Percentiles rank a stretch among this genome's conserved stretches.
phyloP scores from a whole-genome alignment of 30 jellyfish, hydroid and myxozoan species.

The Catostylus mosaicus region DNA sequence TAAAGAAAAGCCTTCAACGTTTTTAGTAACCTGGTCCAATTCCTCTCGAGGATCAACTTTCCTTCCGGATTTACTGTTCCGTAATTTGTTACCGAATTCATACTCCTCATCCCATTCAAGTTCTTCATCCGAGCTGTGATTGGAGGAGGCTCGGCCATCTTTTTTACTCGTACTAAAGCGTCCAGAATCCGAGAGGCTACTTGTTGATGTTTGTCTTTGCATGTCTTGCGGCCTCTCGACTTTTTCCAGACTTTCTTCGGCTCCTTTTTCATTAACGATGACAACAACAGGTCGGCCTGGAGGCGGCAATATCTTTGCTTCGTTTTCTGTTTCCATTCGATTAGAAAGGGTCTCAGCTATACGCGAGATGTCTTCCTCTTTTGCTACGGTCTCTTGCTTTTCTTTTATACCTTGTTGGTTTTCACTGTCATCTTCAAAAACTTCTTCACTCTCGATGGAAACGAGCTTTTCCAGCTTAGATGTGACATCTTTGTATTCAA shows the following conservation, averaged over 20 bases:
- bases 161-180: conserved; percentile 17
- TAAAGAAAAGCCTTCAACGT: neutral
- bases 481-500: conserved; percentile 32
- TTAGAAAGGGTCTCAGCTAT: conserved; percentile 45
- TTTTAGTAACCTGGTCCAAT: neutral
- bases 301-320: neutral
- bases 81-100: neutral
- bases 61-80: neutral
- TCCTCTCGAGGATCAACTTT: neutral
- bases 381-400: conserved; percentile 13
- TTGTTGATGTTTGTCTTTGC: conserved; percentile 6
- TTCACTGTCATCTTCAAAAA: conserved; percentile 25
- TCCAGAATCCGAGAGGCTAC: conserved; percentile 56
- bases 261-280: neutral
- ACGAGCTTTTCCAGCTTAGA: conserved; percentile 45
- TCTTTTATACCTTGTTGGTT: neutral
- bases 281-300: neutral
- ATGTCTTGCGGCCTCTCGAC: neutral
- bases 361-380: conserved; percentile 18
- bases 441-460: conserved; percentile 44
- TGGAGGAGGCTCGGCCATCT: conserved; percentile 19
- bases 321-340: conserved; percentile 7
- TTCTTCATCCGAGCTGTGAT: conserved; percentile 55
- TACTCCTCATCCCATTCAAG: conserved; percentile 73
- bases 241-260: neutral